These are phyloP conservation scores for Formica selysi DNA, from an alignment of 1,140 invertebrate genomes.

Conservation along the genomic window DNA sequence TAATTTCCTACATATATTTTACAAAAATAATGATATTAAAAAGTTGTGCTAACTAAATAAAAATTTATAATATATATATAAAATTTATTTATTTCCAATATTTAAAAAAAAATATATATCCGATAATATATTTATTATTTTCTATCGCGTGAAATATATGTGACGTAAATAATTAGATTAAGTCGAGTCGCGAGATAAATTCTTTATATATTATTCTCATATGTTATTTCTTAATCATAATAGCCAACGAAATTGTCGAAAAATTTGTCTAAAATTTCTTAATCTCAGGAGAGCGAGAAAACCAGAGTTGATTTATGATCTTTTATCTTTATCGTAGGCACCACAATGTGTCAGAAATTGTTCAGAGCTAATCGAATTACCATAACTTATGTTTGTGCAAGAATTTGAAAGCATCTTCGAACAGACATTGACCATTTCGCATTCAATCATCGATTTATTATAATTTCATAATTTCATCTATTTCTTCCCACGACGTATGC, in stretches of 20 bases:
- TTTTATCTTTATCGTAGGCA: neutral
- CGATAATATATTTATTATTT: no score
- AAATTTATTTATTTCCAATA: no score
- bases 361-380: neutral
- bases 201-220: neutral
- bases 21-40: no score
- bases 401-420: slow-evolving; percentile 10
- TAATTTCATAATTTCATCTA: slow-evolving; percentile 22
- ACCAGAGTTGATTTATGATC: slow-evolving; percentile 23
- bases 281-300: neutral
- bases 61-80: no score
- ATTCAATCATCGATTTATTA: slow-evolving; percentile 48
- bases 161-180: neutral
- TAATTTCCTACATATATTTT: no score
- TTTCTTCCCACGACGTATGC: neutral
- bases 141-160: neutral
- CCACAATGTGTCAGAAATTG: slow-evolving; percentile 23
- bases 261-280: neutral
- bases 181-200: neutral
- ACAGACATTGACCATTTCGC: slow-evolving; percentile 2
- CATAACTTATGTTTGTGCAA: slow-evolving; percentile 22
- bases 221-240: neutral
- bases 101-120: no score
- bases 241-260: neutral
- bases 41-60: no score